These are phyloP conservation scores for Prunella himalayana DNA, from an alignment of 2,113 vertebrate genomes.

Conservation along the genomic window DNA sequence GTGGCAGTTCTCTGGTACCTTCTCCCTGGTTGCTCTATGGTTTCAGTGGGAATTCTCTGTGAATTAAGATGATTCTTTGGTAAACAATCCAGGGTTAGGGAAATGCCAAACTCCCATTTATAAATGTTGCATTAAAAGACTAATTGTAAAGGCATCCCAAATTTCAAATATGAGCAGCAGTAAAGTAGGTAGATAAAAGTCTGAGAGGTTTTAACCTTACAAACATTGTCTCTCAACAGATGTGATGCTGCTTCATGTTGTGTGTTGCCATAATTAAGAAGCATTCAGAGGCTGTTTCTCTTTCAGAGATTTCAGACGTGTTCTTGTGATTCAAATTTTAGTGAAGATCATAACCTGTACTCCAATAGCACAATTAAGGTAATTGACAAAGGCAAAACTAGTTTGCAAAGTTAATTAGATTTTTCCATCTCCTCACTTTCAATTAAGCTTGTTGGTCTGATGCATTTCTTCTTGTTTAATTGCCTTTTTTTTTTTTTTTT, in stretches of 20 bases:
- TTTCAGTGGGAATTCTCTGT: background rate
- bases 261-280: background rate
- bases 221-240: background rate
- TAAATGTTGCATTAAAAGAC: background rate
- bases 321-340: conserved; percentile 39
- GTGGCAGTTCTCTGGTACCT: background rate
- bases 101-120: background rate
- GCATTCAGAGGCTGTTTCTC: background rate
- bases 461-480: conserved; percentile 64
- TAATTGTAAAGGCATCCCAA: background rate
- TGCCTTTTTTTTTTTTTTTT: conserved; percentile 33
- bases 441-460: conserved; percentile 74
- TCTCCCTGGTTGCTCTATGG: background rate
- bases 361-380: conserved; percentile 68
- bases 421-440: conserved; percentile 77
- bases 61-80: background rate
- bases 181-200: background rate
- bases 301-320: conserved; percentile 19
- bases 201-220: background rate
- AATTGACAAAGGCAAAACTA: conserved; percentile 77
- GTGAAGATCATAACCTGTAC: conserved; percentile 48
- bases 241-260: background rate
- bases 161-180: background rate
- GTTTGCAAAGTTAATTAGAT: conserved; percentile 81
- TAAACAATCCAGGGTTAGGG: background rate